phyloP scores from a whole-genome alignment of 1,140 invertebrate genomes.

The Lepidurus couesii region DNA sequence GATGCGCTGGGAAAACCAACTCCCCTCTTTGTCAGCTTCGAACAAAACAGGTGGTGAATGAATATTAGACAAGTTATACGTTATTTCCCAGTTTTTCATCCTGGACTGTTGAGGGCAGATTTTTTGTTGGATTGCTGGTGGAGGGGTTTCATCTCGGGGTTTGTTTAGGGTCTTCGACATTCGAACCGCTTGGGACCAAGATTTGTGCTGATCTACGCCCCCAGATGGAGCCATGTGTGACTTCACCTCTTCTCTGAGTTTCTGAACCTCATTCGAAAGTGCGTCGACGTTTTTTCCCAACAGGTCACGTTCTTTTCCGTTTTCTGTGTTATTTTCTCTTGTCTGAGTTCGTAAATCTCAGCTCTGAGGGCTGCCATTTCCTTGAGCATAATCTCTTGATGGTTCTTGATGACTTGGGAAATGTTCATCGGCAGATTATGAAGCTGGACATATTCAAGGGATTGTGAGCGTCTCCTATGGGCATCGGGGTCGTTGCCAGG shows the following conservation, averaged over 20 bases:
- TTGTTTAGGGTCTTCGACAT: neutral
- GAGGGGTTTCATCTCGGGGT: neutral
- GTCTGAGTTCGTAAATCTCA: neutral
- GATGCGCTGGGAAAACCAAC: no score
- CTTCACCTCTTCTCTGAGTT: neutral
- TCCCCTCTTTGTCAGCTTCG: no score
- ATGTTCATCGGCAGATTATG: neutral
- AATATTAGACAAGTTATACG: no score
- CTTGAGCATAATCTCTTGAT: neutral
- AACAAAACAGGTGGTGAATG: no score
- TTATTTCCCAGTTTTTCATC: no score
- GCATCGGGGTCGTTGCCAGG: neutral
- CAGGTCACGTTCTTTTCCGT: neutral
- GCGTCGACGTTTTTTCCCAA: no score
- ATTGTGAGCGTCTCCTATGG: no score
- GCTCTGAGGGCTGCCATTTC: neutral
- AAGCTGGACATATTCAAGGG: neutral
- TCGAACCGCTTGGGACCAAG: neutral
- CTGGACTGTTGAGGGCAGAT: no score
- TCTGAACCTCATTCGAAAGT: neutral
- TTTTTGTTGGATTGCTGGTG: neutral
- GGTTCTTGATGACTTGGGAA: neutral
- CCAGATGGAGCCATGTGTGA: neutral
- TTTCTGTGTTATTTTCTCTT: neutral
- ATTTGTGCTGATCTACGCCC: neutral